These are phyloP conservation scores for Leptinotarsa defecta DNA, from an alignment of 1,140 invertebrate species.

Conservation along the genomic window DNA sequence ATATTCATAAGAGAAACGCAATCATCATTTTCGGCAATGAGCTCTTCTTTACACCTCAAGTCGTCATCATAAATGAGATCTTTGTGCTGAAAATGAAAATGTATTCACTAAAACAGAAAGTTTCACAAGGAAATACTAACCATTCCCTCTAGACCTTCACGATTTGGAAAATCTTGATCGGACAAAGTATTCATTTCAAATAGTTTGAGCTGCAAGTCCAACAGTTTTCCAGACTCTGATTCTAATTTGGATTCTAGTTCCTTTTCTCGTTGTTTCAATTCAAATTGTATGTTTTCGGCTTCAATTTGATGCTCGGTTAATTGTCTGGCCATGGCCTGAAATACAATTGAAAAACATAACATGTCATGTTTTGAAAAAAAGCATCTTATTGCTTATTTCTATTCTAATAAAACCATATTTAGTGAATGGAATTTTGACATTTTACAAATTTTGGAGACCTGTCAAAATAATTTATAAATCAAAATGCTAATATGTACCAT, in stretches of 20 bases:
- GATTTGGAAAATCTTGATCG: constrained; percentile 11
- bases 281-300: constrained; percentile 39
- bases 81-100: not conserved
- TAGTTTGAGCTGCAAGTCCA: constrained; percentile 19
- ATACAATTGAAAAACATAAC: not conserved
- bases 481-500: too few species aligned
- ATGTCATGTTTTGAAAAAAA: too few species aligned
- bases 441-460: too few species aligned
- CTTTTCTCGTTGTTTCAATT: constrained; percentile 40
- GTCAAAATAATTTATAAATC: too few species aligned
- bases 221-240: constrained; percentile 19
- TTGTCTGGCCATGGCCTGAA: constrained; percentile 16
- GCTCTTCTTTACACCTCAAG: constrained; percentile 49
- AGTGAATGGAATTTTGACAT: too few species aligned
- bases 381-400: too few species aligned
- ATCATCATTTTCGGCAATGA: constrained; percentile 45
- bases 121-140: not conserved
- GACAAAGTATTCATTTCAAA: constrained; percentile 17
- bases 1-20: constrained; percentile 35
- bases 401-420: too few species aligned
- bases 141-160: not conserved
- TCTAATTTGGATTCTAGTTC: constrained; percentile 24
- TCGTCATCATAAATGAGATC: constrained; percentile 36
- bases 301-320: constrained; percentile 27
- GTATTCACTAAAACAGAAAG: not conserved